Evolutionary conservation across 2,888 invertebrate species (phyloP), one percentile per base, ranked within the genome.

Genomic region (Cataglyphis livida): DNA sequence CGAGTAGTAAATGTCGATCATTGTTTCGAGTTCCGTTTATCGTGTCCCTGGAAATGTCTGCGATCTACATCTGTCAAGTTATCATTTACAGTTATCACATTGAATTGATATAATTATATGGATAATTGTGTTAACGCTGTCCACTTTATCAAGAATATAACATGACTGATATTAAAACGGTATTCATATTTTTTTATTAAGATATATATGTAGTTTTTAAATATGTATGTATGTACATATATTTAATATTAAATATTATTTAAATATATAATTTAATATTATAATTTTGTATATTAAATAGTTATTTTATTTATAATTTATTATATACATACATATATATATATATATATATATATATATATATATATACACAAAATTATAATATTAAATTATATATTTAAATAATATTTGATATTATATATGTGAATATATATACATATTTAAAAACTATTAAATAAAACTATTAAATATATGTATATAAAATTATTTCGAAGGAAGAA

Each of bases 21-120:
- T 83, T 83, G 81, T 86, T 84, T 82, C 81, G 59, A 44, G 12
- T 70, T 64, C 1, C 59, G 64, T 82, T 70, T 48, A 81, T 82
- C 57, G 44, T 57, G 61, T 70, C 21, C 15, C 28, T 59, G 12
- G 25, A 71, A 78, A 57, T 32, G 18, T 44, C 28, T 32, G 44
- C 25, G 25, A 44, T 78, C 12, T 21, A 18, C 32, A 32, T 32
- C 71, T 41, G 57, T 57, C 44, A 32, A 12, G 18, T 68, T 70
- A 41, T 57, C 38, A n/a, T 51, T n/a, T 12, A 38, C 12, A 65
- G 10, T 25, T 65, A 65, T 75, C 7, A 12, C 18, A 10, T 21
- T 62, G 6, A 7, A 18, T 54, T 38, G 35, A 65, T 35, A 51
- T 1, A n/a, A 64, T 64, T 35, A 18, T 54, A 15, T 68, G 28